Conservation (phyloP, 2,797 vertebrate genomes). For the Mus caroli region DNA sequence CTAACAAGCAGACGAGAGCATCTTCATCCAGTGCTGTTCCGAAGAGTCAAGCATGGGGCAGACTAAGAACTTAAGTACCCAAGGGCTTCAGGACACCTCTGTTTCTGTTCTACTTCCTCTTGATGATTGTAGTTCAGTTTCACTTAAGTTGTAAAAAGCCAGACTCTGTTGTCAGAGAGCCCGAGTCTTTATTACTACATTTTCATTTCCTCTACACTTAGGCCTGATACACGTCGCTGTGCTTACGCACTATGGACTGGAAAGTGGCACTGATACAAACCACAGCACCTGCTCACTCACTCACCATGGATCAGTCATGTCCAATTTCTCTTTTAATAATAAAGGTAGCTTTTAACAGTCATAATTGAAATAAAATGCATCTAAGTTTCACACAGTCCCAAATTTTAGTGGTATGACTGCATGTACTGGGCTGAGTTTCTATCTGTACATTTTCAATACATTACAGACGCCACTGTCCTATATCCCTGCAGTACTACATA, state of each 20-base stretch:
- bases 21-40: not conserved
- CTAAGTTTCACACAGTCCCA: constrained; percentile 59
- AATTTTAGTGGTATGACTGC: constrained; percentile 22
- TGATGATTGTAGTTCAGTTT: not conserved
- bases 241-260: not conserved
- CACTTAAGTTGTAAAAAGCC: not conserved
- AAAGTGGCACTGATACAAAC: not conserved
- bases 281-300: not conserved
- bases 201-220: not conserved
- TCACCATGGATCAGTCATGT: constrained; percentile 47
- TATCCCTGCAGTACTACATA: constrained; percentile 4
- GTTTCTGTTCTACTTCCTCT: not conserved
- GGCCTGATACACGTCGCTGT: not conserved
- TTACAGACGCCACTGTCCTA: constrained; percentile 70
- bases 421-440: constrained; percentile 10
- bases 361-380: constrained; percentile 53
- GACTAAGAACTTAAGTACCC: not conserved
- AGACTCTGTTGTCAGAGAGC: not conserved
- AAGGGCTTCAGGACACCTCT: not conserved
- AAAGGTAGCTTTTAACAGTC: constrained; percentile 13
- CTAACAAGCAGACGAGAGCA: not conserved
- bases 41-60: not conserved
- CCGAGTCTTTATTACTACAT: not conserved
- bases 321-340: constrained; percentile 71
- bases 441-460: constrained; percentile 75